Base-by-base conservation (phyloP, 2,888 invertebrate genomes). In the Horisme vitalbata region DNA sequence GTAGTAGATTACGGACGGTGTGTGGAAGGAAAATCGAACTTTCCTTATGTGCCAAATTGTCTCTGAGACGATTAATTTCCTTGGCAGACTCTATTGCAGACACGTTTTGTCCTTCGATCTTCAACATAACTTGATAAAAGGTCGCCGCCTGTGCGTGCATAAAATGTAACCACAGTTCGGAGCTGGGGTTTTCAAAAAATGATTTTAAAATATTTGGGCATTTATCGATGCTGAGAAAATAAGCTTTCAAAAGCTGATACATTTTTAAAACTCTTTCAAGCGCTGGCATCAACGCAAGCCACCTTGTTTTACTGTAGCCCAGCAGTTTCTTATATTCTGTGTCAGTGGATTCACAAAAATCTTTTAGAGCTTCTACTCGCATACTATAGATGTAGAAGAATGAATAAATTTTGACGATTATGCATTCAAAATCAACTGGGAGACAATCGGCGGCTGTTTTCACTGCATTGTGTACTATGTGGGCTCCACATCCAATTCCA, bases 381-480 rank as follows among this genome's bases (percentile, higher is more conserved):
- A 21, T 8, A 2, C 7, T 58, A 44, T 45, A 60, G 50, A 59
- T 58, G 45, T 58, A 58, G 52, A 59, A 58, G 54, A 55, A 57
- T 15, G 38, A 55, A 49, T 55, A 62, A 47, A 54, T 57, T 32
- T 59, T 60, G 34, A 63, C 57, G 50, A 58, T 57, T 37, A 57
- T 44, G 49, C 21, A 5, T 21, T 21, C 57, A 35, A 50, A 58
- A 49, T 63, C 61, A 28, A 57, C 8, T 31, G 56, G 57, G 43
- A 61, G 53, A 6, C 54, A 33, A 41, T 63, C 59, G 47, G 60
- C 63, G 43, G 55, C 60, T 52, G 57, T 45, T 59, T 62, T 60
- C 38, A 58, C 57, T 30, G 55, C 55, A 43, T 63, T 60, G 51
- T 59, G 59, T 45, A 60, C 43, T 53, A 61, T 15, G 43, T 61